Percentiles rank a stretch among this genome's conserved stretches.
These are phyloP conservation scores for Gnathonemus echidnorhynchus DNA, from an alignment of 2,113 vertebrate genomes.

Conservation along the genomic window DNA sequence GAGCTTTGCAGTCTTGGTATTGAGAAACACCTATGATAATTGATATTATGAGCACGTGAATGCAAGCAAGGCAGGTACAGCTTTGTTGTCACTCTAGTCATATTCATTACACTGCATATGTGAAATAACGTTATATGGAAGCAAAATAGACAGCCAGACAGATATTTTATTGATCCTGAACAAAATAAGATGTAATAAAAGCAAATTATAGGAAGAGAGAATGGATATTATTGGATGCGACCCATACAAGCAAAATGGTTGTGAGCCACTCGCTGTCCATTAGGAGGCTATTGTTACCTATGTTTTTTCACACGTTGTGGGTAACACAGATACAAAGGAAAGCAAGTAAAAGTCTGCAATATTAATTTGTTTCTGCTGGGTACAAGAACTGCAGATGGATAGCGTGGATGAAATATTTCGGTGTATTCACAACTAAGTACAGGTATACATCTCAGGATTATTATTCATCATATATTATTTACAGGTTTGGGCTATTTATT, in stretches of 20 bases:
- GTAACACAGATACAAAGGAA: neutral
- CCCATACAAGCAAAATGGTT: neutral
- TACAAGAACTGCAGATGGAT: neutral
- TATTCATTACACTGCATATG: too few relatives aligned
- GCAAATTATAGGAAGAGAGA: neutral
- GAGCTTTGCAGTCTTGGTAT: neutral
- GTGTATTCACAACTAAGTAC: neutral
- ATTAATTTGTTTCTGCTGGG: neutral
- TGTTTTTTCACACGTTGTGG: neutral
- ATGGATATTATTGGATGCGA: neutral
- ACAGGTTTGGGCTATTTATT: neutral
- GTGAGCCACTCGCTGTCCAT: neutral
- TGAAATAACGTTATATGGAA: too few relatives aligned
- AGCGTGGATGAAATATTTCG: neutral
- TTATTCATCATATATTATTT: neutral
- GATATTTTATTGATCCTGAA: too few relatives aligned
- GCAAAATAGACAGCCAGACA: too few relatives aligned
- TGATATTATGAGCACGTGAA: too few relatives aligned
- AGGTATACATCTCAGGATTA: neutral
- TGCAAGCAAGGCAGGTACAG: too few relatives aligned
- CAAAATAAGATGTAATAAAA: too few relatives aligned
- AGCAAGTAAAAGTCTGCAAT: neutral
- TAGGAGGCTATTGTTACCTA: neutral
- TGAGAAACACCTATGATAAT: neutral
- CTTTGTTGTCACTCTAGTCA: too few relatives aligned